phyloP scores from a whole-genome alignment of 1,140 invertebrate species.

The Scaptomyza pallida region DNA sequence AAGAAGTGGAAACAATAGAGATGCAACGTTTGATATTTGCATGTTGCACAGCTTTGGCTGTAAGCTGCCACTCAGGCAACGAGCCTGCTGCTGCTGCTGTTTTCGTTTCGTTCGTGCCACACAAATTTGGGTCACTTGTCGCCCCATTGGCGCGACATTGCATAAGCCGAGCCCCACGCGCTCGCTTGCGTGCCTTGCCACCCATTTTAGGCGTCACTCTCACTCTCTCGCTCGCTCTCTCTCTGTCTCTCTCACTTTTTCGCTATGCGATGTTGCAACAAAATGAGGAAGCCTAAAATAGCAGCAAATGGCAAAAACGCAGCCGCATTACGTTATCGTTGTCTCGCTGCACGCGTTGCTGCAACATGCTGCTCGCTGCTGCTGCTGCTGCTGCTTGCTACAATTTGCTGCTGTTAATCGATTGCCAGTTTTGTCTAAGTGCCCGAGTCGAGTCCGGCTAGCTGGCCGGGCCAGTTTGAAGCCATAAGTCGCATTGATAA shows the following conservation, averaged over 20 bases:
- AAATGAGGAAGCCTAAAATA: constrained; percentile 82
- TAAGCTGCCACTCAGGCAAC: neutral
- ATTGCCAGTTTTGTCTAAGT: constrained; percentile 18
- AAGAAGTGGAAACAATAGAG: constrained; percentile 18
- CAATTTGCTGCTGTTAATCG: constrained; percentile 43
- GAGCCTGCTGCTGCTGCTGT: neutral
- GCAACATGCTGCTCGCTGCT: constrained; percentile 25
- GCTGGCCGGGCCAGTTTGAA: constrained; percentile 65
- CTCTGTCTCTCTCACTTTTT: neutral
- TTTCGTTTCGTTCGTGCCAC: constrained; percentile 24
- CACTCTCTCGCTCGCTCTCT: neutral
- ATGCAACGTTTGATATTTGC: neutral
- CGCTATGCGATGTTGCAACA: constrained; percentile 34
- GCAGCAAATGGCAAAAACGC: constrained; percentile 37
- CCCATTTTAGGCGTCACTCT: constrained; percentile 7
- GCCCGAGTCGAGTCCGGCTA: constrained; percentile 9
- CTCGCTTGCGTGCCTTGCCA: neutral
- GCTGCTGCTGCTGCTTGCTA: constrained; percentile 7
- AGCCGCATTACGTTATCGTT: constrained; percentile 56
- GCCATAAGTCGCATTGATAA: constrained; percentile 72
- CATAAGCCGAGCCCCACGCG: constrained; percentile 25
- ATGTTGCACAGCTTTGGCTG: constrained; percentile 6
- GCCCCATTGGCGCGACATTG: constrained; percentile 26
- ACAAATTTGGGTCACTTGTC: constrained; percentile 42
- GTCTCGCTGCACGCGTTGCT: constrained; percentile 28